phyloP scores from a whole-genome alignment of 30 jellyfish, hydroid and myxozoan species.

The Aurelia aurita complex sp. Pacific region DNA sequence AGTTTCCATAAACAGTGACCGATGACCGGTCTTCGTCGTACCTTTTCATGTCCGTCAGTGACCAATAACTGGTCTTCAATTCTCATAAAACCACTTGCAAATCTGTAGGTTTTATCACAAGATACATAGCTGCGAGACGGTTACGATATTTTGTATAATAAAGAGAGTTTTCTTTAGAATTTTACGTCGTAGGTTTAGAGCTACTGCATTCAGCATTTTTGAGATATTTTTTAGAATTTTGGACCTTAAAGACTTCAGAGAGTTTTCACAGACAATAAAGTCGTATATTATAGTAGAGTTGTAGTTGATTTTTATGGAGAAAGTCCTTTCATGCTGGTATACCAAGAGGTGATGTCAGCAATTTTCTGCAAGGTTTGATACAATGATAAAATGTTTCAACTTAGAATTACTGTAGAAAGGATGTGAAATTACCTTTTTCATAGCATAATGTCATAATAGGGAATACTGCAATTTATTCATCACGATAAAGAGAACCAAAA shows the following conservation, averaged over 20 bases:
- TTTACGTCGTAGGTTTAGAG: constrained; percentile 9
- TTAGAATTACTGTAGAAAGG: no score
- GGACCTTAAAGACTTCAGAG: background rate
- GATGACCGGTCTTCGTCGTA: no score
- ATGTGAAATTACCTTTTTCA: no score
- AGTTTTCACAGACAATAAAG: constrained; percentile 1
- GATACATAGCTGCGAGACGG: constrained; percentile 47
- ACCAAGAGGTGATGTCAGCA: no score
- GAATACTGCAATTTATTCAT: no score
- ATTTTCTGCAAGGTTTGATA: no score
- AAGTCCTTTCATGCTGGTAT: background rate
- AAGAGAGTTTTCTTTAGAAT: constrained; percentile 10
- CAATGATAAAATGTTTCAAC: no score
- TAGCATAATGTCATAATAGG: no score
- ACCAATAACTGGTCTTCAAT: background rate
- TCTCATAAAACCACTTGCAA: background rate
- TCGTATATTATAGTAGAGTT: background rate
- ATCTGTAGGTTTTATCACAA: background rate
- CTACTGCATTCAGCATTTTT: constrained; percentile 2
- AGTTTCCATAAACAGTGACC: background rate
- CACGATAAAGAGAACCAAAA: no score
- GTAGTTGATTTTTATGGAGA: background rate
- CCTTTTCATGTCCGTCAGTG: background rate
- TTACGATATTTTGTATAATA: constrained; percentile 21
- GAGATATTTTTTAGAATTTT: constrained; percentile 35